Percentiles rank a stretch among this genome's conserved stretches.
Evolutionary conservation across 2,113 vertebrate species (phyloP).

Genomic region (Vulpes vulpes): DNA sequence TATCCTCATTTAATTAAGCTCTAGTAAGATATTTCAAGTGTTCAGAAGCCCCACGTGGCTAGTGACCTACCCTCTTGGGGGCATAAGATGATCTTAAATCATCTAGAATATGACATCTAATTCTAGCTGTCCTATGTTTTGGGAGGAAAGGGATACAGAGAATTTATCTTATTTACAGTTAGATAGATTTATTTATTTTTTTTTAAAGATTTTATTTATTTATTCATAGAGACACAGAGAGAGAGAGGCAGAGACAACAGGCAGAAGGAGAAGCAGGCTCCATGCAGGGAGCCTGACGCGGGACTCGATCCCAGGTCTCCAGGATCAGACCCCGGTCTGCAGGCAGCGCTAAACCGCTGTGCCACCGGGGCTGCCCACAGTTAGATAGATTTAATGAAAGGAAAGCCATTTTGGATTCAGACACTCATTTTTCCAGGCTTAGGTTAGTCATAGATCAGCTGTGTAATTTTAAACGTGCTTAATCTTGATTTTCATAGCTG

Average conservation of each 20-base stretch:
- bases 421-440: neutral
- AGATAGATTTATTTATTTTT: neutral
- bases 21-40: neutral
- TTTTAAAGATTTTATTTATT: no score
- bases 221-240: no score
- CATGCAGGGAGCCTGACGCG: no score
- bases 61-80: neutral
- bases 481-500: neutral
- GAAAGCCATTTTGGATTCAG: neutral
- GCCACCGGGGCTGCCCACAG: no score
- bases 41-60: neutral
- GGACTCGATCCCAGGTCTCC: no score
- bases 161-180: neutral
- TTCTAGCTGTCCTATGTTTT: neutral
- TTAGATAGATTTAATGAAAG: neutral
- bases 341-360: no score
- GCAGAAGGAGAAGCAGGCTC: no score
- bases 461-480: neutral
- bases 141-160: neutral
- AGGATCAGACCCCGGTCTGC: no score
- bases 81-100: no score
- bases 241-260: no score
- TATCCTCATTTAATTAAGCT: neutral
- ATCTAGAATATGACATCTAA: accelerated
- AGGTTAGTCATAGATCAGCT: neutral